Evolutionary conservation across 2,888 invertebrate genomes (phyloP), one percentile per base, ranked within the genome.

Genomic region (Pasiphila rectangulata): DNA sequence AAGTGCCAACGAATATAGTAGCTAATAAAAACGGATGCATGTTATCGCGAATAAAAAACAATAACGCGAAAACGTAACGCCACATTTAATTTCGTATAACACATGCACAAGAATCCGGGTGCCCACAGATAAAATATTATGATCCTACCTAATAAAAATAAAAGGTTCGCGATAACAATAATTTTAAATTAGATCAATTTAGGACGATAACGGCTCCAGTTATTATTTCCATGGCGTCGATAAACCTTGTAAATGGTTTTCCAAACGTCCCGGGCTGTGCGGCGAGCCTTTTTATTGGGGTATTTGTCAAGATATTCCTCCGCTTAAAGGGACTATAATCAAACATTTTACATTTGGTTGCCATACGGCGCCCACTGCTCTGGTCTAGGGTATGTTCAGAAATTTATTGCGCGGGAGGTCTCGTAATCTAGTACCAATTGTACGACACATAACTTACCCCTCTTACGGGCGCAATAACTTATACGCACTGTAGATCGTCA

Each of bases 191-290:
- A 84, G 83, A 85, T 83, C 85, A 83, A 84, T 85, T 85, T 83
- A 78, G 85, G 77, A 79, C 77, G 83, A 85, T 85, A 85, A 84
- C 82, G 83, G 83, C 82, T 72, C 68, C 81, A 79, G 84, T 84
- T 86, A 87, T 86, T 86, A 86, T 86, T 87, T 85, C 84, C 84
- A 86, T 84, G 72, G 85, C 83, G 76, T 70, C 84, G 80, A 86
- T 86, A 87, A 87, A 86, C 75, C 83, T 86, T 83, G 83, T 82
- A 81, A 86, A 87, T 85, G 83, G 86, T 82, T 86, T 86, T 85
- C 82, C 86, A 81, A 86, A 85, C 82, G 83, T 75, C 78, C 80
- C 75, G 75, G 59, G 77, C 72, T 63, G 81, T 74, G 76, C 79
- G 75, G 72, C 72, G 78, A 78, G 82, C 76, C 79, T 79, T 85